Percentiles rank a stretch among this genome's conserved stretches.
These are phyloP conservation scores for Rhinolophus sinicus DNA, from an alignment of 2,113 vertebrate species.

Conservation along the genomic window DNA sequence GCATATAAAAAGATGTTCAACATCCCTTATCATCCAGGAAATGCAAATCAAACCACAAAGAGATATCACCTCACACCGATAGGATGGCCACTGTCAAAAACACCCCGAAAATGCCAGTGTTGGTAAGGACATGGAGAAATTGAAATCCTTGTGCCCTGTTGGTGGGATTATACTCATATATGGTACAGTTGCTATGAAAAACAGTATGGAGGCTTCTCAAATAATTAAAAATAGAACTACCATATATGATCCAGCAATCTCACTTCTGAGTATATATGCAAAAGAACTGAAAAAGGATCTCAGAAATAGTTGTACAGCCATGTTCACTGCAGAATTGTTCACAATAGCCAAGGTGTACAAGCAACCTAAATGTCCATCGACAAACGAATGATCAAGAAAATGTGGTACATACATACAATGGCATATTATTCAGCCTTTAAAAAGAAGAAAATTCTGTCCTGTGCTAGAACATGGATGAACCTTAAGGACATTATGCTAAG, in stretches of 20 bases:
- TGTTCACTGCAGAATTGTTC: neutral
- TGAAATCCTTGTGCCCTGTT: neutral
- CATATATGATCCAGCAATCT: neutral
- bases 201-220: neutral
- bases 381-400: conserved; percentile 14
- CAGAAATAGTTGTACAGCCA: neutral
- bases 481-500: neutral
- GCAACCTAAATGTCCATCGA: neutral
- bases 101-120: neutral
- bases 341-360: neutral
- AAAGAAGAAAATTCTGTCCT: neutral
- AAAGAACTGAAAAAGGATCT: conserved; percentile 17
- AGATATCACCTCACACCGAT: neutral
- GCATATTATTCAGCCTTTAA: neutral
- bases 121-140: neutral
- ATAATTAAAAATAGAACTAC: neutral
- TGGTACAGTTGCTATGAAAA: neutral
- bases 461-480: neutral
- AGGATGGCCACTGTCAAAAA: neutral
- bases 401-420: neutral
- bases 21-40: neutral
- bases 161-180: neutral
- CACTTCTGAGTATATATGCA: neutral
- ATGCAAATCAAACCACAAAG: neutral
- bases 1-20: neutral